Percentiles rank a stretch among this genome's conserved stretches.
These are phyloP conservation scores for Heterochromis multidens DNA, from an alignment of 2,113 vertebrate genomes.

Conservation along the genomic window DNA sequence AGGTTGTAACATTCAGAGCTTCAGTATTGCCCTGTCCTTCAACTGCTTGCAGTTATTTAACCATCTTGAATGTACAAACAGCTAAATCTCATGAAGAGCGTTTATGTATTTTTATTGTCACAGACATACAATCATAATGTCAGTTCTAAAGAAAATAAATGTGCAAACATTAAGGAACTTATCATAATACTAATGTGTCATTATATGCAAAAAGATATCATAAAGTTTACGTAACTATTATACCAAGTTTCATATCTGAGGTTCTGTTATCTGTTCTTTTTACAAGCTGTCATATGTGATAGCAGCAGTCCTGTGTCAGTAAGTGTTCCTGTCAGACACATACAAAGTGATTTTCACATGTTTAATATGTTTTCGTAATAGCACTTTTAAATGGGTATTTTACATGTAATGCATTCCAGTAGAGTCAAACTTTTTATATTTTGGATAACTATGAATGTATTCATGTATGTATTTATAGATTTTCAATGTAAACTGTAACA, in stretches of 20 bases:
- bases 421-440: too few species aligned
- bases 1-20: neutral
- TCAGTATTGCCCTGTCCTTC: neutral
- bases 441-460: too few species aligned
- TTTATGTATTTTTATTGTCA: neutral
- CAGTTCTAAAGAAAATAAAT: neutral
- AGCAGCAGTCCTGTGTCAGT: neutral
- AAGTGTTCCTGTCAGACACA: neutral
- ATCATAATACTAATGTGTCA: neutral
- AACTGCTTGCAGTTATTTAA: neutral
- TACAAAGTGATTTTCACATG: neutral
- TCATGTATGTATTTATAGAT: too few species aligned
- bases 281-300: neutral
- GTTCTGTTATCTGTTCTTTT: neutral
- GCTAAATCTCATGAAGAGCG: neutral
- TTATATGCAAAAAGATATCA: neutral
- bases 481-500: too few species aligned
- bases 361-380: rapidly evolving
- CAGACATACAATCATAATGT: neutral
- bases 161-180: neutral
- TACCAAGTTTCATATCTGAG: neutral
- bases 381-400: neutral
- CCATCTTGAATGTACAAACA: too few species aligned
- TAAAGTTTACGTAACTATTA: neutral
- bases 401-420: too few species aligned